Percentiles rank a stretch among this genome's conserved stretches.
Evolutionary conservation across 2,888 invertebrate species (phyloP).

Genomic region (Scrobipalpa costella): DNA sequence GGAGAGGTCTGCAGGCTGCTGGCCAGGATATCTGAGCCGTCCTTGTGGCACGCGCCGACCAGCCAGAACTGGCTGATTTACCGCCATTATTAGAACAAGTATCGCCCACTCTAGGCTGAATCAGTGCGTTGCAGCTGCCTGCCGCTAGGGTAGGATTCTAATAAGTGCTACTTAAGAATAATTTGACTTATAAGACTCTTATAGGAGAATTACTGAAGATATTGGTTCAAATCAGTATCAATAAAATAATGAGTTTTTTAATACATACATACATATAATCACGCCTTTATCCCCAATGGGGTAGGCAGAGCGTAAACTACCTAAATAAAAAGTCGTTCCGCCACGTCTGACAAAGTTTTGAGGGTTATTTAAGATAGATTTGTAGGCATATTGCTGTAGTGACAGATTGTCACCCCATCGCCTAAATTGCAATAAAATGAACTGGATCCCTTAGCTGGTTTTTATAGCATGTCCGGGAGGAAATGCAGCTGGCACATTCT

Average conservation of each 20-base stretch:
- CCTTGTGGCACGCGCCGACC: slow-evolving; percentile 77
- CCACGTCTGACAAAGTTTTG: too few species aligned
- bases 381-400: too few species aligned
- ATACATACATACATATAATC: too few species aligned
- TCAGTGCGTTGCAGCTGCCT: slow-evolving; percentile 3
- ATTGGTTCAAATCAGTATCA: neutral
- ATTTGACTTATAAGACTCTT: neutral
- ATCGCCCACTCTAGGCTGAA: slow-evolving; percentile 18
- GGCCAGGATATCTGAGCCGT: slow-evolving; percentile 62
- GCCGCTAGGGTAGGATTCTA: neutral
- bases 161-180: neutral
- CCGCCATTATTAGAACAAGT: slow-evolving; percentile 48
- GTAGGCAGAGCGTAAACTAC: too few species aligned
- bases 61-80: slow-evolving; percentile 65
- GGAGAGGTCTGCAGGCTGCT: slow-evolving; percentile 28
- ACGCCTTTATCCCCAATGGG: too few species aligned
- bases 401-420: too few species aligned
- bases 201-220: neutral
- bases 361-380: too few species aligned
- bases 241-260: neutral
- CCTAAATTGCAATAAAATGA: too few species aligned
- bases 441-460: too few species aligned
- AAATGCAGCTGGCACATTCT: too few species aligned
- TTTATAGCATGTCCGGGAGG: too few species aligned
- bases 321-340: too few species aligned